Percentiles rank a stretch among this genome's conserved stretches.
Evolutionary conservation across 2,888 invertebrate genomes (phyloP).

Genomic region (Drosophila picticornis): DNA sequence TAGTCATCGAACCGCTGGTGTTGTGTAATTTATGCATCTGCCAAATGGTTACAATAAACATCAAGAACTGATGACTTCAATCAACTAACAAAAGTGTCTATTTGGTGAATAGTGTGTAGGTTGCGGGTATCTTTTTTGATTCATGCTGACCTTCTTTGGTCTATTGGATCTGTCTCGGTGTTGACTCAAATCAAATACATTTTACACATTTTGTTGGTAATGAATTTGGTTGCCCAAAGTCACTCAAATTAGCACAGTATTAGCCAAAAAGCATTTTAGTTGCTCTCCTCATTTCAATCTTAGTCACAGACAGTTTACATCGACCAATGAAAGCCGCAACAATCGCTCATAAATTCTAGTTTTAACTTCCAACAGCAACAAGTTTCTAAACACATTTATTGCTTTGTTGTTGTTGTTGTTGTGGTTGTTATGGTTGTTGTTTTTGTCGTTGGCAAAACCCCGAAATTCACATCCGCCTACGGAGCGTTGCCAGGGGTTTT

Average conservation of each 20-base stretch:
- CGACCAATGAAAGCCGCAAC: slow-evolving; percentile 38
- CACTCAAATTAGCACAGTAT: slow-evolving; percentile 52
- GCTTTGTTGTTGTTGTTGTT: slow-evolving; percentile 15
- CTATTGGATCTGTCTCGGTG: slow-evolving; percentile 27
- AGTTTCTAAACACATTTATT: slow-evolving; percentile 50
- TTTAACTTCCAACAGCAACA: slow-evolving; percentile 55
- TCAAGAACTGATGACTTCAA: slow-evolving; percentile 63
- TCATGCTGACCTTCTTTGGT: slow-evolving; percentile 65
- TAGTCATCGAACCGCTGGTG: slow-evolving; percentile 51
- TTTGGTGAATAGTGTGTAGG: slow-evolving; percentile 41
- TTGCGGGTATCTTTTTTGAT: slow-evolving; percentile 30
- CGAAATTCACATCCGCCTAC: slow-evolving; percentile 66
- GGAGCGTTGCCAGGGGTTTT: slow-evolving; percentile 44
- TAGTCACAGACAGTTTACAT: slow-evolving; percentile 54
- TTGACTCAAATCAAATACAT: slow-evolving; percentile 32
- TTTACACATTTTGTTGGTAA: slow-evolving; percentile 26
- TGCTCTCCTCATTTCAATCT: slow-evolving; percentile 27
- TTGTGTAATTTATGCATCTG: slow-evolving; percentile 59
- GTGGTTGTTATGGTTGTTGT: slow-evolving; percentile 2
- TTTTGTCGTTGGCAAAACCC: slow-evolving; percentile 54
- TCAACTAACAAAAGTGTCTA: slow-evolving; percentile 47
- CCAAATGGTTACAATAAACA: slow-evolving; percentile 48
- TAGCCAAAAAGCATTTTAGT: slow-evolving; percentile 39
- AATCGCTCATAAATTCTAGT: slow-evolving; percentile 64
- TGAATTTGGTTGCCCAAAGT: slow-evolving; percentile 30